Conservation (phyloP, 2,888 invertebrate genomes). For the Leptopilina syphax region DNA sequence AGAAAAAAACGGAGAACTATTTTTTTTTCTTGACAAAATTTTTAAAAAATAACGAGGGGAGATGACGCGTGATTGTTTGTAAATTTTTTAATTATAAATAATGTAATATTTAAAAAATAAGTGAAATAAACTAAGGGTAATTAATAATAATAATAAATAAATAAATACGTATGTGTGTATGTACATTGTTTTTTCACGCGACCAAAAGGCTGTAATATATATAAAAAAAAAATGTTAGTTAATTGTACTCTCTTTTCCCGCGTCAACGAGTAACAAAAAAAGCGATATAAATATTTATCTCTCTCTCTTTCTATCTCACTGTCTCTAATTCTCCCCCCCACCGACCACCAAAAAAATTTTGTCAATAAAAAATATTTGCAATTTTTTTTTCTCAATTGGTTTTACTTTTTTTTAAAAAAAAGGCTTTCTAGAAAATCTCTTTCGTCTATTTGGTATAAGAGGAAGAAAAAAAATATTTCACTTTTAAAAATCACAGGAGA, state of each 20-base stretch:
- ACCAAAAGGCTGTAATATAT: conserved; percentile 31
- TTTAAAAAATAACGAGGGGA: conserved; percentile 7
- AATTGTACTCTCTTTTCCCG: conserved; percentile 27
- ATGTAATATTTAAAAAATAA: conserved; percentile 11
- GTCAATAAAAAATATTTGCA: neutral
- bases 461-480: neutral
- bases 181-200: conserved; percentile 37
- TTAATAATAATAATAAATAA: conserved; percentile 20
- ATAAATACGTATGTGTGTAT: conserved; percentile 35
- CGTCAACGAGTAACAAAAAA: conserved; percentile 11
- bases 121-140: conserved; percentile 14
- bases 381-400: neutral
- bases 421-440: conserved; percentile 36
- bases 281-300: neutral
- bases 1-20: neutral
- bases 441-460: conserved; percentile 11
- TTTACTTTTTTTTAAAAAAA: neutral
- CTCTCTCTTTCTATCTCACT: neutral
- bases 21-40: conserved; percentile 6
- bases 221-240: conserved; percentile 31
- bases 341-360: neutral
- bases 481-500: conserved; percentile 59
- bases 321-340: conserved; percentile 16
- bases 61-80: conserved; percentile 38
- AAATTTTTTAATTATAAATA: conserved; percentile 36